Evolutionary conservation across 2,113 vertebrate species (phyloP), one percentile per base, ranked within the genome.

Genomic region (Oenanthe melanoleuca): DNA sequence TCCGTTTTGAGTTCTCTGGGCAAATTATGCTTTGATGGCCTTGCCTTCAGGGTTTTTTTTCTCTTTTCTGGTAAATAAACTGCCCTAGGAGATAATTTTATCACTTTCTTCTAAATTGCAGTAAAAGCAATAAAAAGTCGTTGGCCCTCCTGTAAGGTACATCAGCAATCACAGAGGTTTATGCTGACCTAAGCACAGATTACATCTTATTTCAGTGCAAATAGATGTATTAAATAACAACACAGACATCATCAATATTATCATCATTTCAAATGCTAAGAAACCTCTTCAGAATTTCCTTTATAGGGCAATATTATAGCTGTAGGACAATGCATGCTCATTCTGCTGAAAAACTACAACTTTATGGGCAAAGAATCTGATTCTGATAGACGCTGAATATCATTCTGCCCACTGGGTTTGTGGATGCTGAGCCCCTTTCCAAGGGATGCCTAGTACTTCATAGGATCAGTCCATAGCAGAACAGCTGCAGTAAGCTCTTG

Each of bases 371-470:
- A 81, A 52, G 22, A 59, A 44, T 7, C 3, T 18, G 26, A 64
- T 72, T 89, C 49, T 57, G 14, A 25, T 4, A 45, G n/a, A 37
- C 26, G 20, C 2, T n/a, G 47, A 64, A 77, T 19, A 5, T 47
- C 28, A 28, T 52, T 80, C 24, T 50, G 2, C 6, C 19, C 29
- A 8, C 0, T 0, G 5, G 5, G 19, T 44, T 15, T 75, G n/a
- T 57, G 45, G n/a, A 33, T 61, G 25, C 11, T 57, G 34, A 95
- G 9, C 28, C 85, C 14, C 31, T 82, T 86, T 79, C n/a, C 26
- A 38, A 47, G 29, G 11, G 14, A 34, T 47, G 20, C 6, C 29
- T 77, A 8, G 17, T 31, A 24, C 11, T 55, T 74, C 23, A 53
- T 5, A 63, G 11, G 8, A 66, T 55, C 37, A 40, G 34, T 37